Conservation (phyloP, 2,888 invertebrate genomes). For the Harpagoxenus sublaevis region DNA sequence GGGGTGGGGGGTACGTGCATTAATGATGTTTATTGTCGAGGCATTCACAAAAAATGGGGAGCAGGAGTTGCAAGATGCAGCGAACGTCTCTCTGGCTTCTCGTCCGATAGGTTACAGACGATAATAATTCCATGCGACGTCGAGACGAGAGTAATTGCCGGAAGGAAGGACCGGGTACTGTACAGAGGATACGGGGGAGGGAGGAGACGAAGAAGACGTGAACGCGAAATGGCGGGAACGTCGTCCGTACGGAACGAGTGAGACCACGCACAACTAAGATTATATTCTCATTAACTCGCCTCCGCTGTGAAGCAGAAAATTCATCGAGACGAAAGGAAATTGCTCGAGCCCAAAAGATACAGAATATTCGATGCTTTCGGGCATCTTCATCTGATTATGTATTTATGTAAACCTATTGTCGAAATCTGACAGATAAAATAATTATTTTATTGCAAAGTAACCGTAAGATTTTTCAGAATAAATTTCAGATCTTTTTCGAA, state of each 20-base stretch:
- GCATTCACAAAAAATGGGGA: slow-evolving; percentile 6
- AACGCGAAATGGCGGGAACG: slow-evolving; percentile 68
- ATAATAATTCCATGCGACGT: slow-evolving; percentile 73
- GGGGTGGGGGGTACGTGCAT: background rate
- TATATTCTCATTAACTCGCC: slow-evolving; percentile 82
- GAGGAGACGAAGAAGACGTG: slow-evolving; percentile 57
- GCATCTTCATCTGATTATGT: slow-evolving; percentile 29
- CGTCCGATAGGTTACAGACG: slow-evolving; percentile 58
- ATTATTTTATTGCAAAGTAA: background rate
- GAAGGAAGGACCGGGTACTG: slow-evolving; percentile 75
- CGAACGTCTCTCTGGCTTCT: slow-evolving; percentile 38
- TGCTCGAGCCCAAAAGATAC: slow-evolving; percentile 63
- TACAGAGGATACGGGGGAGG: slow-evolving; percentile 37
- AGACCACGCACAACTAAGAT: slow-evolving; percentile 83
- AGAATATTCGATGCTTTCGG: slow-evolving; percentile 44
- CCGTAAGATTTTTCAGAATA: background rate
- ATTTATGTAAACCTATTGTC: slow-evolving; percentile 6
- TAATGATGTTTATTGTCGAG: slow-evolving; percentile 42
- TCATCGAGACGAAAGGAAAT: slow-evolving; percentile 69
- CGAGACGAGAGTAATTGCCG: slow-evolving; percentile 76
- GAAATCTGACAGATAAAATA: background rate
- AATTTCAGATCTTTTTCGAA: background rate
- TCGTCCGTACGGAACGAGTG: slow-evolving; percentile 72
- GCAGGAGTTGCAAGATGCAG: slow-evolving; percentile 6
- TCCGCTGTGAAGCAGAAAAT: slow-evolving; percentile 67